Percentiles rank a stretch among this genome's conserved stretches.
These are phyloP conservation scores for Leptinotarsa texana DNA, from an alignment of 1,140 invertebrate genomes.

Conservation along the genomic window DNA sequence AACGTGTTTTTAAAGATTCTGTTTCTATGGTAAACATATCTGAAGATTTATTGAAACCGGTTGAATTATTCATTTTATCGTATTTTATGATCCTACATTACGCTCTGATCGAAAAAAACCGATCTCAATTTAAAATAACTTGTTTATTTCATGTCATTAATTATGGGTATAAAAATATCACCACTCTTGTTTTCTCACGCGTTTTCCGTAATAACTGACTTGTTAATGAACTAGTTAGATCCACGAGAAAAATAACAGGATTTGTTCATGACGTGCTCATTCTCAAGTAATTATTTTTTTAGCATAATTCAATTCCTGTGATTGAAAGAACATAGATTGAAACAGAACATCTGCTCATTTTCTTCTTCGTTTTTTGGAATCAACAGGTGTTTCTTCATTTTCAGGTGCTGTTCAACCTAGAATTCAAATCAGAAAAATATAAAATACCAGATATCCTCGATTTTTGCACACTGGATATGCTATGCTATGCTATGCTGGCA, in stretches of 20 bases:
- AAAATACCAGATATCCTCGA: no score
- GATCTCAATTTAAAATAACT: background rate
- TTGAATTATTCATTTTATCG: background rate
- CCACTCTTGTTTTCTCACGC: constrained; percentile 1
- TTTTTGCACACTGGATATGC: no score
- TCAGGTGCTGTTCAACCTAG: no score
- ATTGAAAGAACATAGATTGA: no score
- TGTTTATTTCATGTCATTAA: background rate
- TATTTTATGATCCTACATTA: background rate
- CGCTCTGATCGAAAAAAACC: background rate
- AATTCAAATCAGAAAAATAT: no score
- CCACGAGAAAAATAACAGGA: background rate
- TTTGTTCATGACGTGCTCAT: background rate
- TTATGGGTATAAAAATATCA: background rate
- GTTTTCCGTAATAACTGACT: background rate
- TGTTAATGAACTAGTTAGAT: background rate
- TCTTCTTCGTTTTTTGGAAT: no score
- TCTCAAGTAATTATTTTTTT: no score
- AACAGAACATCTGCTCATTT: no score
- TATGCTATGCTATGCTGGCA: no score
- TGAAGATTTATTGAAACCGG: background rate
- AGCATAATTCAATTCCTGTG: no score
- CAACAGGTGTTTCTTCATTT: no score
- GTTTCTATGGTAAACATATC: background rate
- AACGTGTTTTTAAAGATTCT: background rate